Evolutionary conservation across 2,797 vertebrate species (phyloP), one percentile per base, ranked within the genome.

Genomic region (Ctenopoma multispine): DNA sequence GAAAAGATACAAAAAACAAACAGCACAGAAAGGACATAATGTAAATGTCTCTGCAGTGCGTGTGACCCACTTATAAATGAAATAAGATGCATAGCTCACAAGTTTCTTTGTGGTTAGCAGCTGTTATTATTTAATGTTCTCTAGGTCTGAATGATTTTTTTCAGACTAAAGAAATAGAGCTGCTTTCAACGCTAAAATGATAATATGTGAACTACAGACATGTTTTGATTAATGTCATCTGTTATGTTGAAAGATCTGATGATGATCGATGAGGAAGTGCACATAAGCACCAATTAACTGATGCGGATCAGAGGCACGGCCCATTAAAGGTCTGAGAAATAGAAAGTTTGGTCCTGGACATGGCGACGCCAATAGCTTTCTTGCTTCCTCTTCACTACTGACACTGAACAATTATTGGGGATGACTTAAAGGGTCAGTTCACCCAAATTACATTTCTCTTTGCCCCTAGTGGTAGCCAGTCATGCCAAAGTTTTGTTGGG

Each of bases 241-340:
- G 47, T 66, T 63, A 36, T 54, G 58, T 54, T 63, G 8, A 69
- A 71, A 67, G 31, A 56, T 58, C 15, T 67, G 48, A 73, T 58
- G 59, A 56, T 75, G 64, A 77, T 79, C 75, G 79, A 44, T 75
- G 67, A 58, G 41, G 29, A 72, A 58, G 15, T 7, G 20, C 63
- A 64, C 55, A 65, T 47, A 43, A 31, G 64, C 43, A 71, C 60
- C 70, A 84, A 81, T 86, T 86, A 81, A 72, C 36, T 24, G 55
- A 44, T 27, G 55, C 20, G 34, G 67, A 65, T 82, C 68, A 75
- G 50, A 70, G 57, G n/a, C 29, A 23, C 1, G 11, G 57, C 4
- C 71, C 54, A 62, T 69, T 76, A 72, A 47, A 18, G 41, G 14
- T 31, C 11, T 18, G 20, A 23, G 20, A 69, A 84, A 43, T 29